phyloP scores from a whole-genome alignment of 2,113 vertebrate species.

The Narcine bancroftii region DNA sequence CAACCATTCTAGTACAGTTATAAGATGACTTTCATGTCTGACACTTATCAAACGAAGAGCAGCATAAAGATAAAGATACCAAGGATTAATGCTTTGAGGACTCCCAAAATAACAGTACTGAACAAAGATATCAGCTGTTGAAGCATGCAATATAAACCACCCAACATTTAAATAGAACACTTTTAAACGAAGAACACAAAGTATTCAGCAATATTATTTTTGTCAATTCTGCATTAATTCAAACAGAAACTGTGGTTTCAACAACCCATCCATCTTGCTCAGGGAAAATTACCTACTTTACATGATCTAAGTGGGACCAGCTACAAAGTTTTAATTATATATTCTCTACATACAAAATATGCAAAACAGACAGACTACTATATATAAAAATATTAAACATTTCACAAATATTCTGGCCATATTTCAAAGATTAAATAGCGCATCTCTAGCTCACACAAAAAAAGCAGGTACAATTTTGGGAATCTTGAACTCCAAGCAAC shows the following conservation, averaged over 20 bases:
- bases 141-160: neutral
- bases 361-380: neutral
- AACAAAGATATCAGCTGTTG: neutral
- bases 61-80: neutral
- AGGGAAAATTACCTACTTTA: too few species aligned
- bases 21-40: neutral
- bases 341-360: neutral
- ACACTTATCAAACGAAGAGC: neutral
- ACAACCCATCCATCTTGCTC: too few species aligned
- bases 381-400: too few species aligned
- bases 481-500: neutral
- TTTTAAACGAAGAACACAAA: neutral
- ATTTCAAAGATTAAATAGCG: too few species aligned
- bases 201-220: neutral
- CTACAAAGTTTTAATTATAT: neutral
- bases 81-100: neutral
- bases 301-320: neutral
- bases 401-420: too few species aligned
- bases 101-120: neutral
- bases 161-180: neutral
- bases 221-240: neutral
- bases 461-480: too few species aligned
- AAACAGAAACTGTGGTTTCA: neutral
- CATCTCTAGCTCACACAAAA: too few species aligned
- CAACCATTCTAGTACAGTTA: too few species aligned